Percentiles rank a stretch among this genome's conserved stretches.
Evolutionary conservation across 2,113 vertebrate genomes (phyloP).

Genomic region (Telmatochromis bifrenatus): DNA sequence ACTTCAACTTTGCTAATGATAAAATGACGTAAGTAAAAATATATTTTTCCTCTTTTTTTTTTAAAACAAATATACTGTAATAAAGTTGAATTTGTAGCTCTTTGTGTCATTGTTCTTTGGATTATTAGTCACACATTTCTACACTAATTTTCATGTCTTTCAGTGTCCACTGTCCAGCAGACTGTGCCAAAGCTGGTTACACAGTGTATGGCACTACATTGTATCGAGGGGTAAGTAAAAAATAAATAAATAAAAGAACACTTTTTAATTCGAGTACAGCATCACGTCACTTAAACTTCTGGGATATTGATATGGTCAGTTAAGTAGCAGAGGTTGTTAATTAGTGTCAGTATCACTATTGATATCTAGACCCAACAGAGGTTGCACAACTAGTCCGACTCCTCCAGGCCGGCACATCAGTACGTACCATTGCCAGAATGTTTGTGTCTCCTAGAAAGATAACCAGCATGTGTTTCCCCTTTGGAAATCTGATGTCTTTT

Average conservation of each 20-base stretch:
- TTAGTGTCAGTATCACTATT: not conserved
- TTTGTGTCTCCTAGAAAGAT: not conserved
- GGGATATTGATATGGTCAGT: not conserved
- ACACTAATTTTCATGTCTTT: not conserved
- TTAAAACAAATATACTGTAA: rapidly evolving
- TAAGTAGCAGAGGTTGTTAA: not conserved
- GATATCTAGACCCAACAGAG: not conserved
- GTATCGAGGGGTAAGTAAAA: slow-evolving; percentile 66
- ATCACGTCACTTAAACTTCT: not conserved
- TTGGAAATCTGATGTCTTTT: not conserved
- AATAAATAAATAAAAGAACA: not conserved
- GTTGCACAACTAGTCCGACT: not conserved
- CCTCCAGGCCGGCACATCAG: not conserved
- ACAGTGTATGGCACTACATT: slow-evolving; percentile 52
- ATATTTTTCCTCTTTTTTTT: not conserved
- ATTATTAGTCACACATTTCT: not conserved
- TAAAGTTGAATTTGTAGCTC: not conserved
- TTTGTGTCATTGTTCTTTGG: not conserved
- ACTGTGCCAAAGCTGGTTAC: slow-evolving; percentile 49
- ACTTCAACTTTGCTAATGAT: slow-evolving; percentile 51
- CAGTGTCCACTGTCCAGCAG: slow-evolving; percentile 74
- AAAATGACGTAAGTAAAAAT: slow-evolving; percentile 54
- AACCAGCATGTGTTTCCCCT: not conserved
- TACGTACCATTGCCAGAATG: not conserved
- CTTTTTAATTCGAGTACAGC: not conserved